phyloP scores from a whole-genome alignment of 2,888 invertebrate species.

The Drosophila sordidula region DNA sequence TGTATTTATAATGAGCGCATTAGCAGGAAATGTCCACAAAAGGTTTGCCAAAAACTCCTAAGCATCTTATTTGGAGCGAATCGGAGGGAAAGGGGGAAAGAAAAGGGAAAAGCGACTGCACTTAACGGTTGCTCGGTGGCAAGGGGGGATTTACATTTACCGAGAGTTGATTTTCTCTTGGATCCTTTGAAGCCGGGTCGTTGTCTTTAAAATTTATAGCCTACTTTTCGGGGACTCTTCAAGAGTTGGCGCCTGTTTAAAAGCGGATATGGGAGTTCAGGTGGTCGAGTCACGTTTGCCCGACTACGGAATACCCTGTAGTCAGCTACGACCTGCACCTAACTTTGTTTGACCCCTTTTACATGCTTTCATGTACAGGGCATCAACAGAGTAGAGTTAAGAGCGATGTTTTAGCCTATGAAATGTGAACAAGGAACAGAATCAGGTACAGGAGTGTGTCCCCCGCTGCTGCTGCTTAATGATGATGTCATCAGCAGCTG shows the following conservation, averaged over 20 bases:
- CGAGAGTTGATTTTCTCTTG: conserved; percentile 15
- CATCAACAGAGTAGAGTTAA: background rate
- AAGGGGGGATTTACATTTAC: conserved; percentile 22
- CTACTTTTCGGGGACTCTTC: conserved; percentile 3
- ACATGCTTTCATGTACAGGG: background rate
- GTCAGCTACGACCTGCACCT: no score
- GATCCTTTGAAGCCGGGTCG: background rate
- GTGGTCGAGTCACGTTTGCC: background rate
- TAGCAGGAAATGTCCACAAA: conserved; percentile 46
- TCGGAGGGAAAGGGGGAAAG: background rate
- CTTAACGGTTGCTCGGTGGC: conserved; percentile 6
- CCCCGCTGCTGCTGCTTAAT: background rate
- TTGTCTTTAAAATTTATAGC: conserved; percentile 45
- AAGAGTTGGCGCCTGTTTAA: conserved; percentile 1
- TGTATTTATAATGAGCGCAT: conserved; percentile 72
- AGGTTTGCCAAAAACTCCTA: conserved; percentile 39
- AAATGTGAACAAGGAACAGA: conserved; percentile 14
- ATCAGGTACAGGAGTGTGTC: background rate
- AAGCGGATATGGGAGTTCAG: conserved; percentile 28
- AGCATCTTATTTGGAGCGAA: conserved; percentile 36
- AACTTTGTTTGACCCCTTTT: background rate
- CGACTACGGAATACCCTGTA: background rate
- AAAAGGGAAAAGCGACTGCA: background rate
- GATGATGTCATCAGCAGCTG: conserved; percentile 69
- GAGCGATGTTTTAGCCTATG: background rate